phyloP scores from a whole-genome alignment of 2,113 vertebrate species.

The Perccottus glenii region DNA sequence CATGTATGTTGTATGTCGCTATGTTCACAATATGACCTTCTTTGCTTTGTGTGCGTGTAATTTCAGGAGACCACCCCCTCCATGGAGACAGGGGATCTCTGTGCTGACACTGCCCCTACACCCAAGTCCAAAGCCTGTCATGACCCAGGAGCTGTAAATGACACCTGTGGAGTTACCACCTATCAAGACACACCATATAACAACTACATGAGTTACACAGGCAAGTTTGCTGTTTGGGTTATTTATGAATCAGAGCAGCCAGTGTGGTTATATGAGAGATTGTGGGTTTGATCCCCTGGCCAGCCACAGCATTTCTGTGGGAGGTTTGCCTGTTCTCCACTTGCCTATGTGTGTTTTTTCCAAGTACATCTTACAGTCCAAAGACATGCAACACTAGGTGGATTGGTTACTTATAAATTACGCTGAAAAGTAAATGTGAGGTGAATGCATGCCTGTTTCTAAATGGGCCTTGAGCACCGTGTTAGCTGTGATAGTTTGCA shows the following conservation, averaged over 20 bases:
- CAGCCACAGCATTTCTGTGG: background rate
- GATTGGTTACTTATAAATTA: background rate
- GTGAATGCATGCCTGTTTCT: no score
- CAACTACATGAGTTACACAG: conserved; percentile 99
- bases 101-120: conserved; percentile 92
- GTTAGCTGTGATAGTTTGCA: no score
- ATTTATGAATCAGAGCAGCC: background rate
- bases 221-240: conserved; percentile 59
- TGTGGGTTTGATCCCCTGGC: background rate
- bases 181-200: conserved; percentile 90
- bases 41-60: background rate
- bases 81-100: conserved; percentile 96
- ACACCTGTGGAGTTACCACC: conserved; percentile 85
- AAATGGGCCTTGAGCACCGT: no score
- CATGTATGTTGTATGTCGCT: background rate
- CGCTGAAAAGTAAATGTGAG: no score
- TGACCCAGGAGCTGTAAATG: conserved; percentile 87
- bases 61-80: conserved; percentile 87
- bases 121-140: conserved; percentile 91
- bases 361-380: background rate
- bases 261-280: background rate
- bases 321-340: background rate
- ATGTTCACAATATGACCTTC: background rate
- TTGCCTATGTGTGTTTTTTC: background rate
- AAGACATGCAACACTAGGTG: background rate